Conservation (phyloP, 2,888 invertebrate genomes). For the Drosophila mimica region DNA sequence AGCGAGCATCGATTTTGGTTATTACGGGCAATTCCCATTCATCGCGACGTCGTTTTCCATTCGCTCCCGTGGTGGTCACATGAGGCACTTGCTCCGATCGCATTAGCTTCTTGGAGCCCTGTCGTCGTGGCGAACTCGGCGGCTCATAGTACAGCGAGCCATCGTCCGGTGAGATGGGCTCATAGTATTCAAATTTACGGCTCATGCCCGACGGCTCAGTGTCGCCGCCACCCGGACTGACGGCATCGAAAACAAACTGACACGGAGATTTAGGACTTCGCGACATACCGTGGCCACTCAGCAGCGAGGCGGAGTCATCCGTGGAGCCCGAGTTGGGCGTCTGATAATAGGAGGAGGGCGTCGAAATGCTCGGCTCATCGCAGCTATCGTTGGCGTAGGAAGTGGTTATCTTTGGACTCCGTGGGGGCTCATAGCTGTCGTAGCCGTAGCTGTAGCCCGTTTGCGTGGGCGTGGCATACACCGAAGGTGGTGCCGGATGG, state of each 20-base stretch:
- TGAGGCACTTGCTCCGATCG: conserved; percentile 65
- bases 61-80: conserved; percentile 51
- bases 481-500: conserved; percentile 57
- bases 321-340: conserved; percentile 82
- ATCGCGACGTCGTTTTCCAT: conserved; percentile 62
- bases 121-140: conserved; percentile 70
- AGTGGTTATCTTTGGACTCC: conserved; percentile 85
- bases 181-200: conserved; percentile 84
- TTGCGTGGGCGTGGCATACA: conserved; percentile 57
- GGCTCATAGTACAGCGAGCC: conserved; percentile 73
- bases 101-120: conserved; percentile 71
- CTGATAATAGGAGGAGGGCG: conserved; percentile 83
- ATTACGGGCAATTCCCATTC: conserved; percentile 80
- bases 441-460: conserved; percentile 41
- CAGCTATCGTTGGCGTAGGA: conserved; percentile 83
- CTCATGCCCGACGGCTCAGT: conserved; percentile 55
- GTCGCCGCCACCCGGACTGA: conserved; percentile 80
- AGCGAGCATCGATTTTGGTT: conserved; percentile 72
- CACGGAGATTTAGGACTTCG: conserved; percentile 87
- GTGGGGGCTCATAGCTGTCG: conserved; percentile 80
- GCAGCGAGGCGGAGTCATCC: conserved; percentile 75
- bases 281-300: conserved; percentile 57
- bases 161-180: conserved; percentile 83
- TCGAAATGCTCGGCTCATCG: conserved; percentile 73
- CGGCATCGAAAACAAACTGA: conserved; percentile 87